A percentile compares a stretch with the other conserved stretches of the same genome.
Conservation (phyloP, 2,113 vertebrate genomes). For the Tachuris rubrigastra region DNA sequence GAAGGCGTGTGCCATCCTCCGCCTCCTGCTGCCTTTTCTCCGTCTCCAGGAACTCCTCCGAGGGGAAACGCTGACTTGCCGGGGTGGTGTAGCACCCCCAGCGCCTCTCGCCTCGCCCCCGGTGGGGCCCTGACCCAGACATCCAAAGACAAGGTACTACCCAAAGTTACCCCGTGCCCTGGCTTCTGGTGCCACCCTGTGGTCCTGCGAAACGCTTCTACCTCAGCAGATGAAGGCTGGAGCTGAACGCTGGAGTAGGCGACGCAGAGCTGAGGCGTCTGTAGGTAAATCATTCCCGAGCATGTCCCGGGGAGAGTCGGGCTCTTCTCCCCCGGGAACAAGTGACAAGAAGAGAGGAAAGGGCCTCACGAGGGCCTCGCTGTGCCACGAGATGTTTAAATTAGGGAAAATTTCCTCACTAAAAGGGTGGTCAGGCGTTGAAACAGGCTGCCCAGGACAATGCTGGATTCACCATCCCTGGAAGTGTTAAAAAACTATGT, state of each 20-base stretch:
- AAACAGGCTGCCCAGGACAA: background rate
- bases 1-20: fast-evolving
- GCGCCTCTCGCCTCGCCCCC: background rate
- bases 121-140: no score
- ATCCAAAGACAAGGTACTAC: no score
- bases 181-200: slow-evolving; percentile 28
- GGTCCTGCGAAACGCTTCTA: background rate
- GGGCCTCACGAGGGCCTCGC: no score
- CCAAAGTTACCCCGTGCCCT: background rate
- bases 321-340: background rate
- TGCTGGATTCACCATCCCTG: background rate
- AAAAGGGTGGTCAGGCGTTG: background rate
- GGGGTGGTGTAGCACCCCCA: background rate
- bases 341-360: background rate
- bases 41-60: background rate
- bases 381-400: background rate
- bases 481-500: background rate
- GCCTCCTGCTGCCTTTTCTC: background rate
- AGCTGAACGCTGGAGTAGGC: background rate
- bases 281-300: background rate
- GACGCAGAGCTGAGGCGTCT: background rate
- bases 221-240: background rate
- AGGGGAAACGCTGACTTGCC: background rate
- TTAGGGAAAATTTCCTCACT: background rate
- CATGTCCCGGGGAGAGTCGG: background rate